These are phyloP conservation scores for Adoxophyes honmai DNA, from an alignment of 1,140 invertebrate genomes.

Conservation along the genomic window DNA sequence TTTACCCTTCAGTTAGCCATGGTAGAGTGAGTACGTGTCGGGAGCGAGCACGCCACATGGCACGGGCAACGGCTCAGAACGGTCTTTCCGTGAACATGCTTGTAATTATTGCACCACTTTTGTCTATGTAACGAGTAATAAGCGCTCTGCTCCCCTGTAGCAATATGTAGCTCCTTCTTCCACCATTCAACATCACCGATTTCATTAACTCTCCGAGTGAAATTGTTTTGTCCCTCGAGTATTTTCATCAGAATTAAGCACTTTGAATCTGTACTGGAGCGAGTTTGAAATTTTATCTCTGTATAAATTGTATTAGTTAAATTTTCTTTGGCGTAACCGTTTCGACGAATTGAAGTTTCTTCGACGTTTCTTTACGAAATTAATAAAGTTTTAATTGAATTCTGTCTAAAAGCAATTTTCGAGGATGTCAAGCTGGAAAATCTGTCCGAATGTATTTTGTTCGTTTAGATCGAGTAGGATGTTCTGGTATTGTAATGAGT, in stretches of 20 bases:
- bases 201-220: background rate
- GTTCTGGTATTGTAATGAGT: slow-evolving; percentile 7
- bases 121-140: too few species aligned
- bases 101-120: slow-evolving; percentile 57
- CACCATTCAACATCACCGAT: background rate
- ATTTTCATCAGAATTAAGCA: slow-evolving; percentile 4
- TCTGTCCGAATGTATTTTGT: slow-evolving; percentile 22
- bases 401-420: slow-evolving; percentile 55
- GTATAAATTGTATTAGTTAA: slow-evolving; percentile 60
- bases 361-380: slow-evolving; percentile 64
- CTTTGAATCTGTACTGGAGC: slow-evolving; percentile 17
- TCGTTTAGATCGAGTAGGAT: background rate
- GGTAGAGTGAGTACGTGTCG: slow-evolving; percentile 28
- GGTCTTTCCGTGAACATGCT: slow-evolving; percentile 24
- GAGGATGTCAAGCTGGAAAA: slow-evolving; percentile 39
- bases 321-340: slow-evolving; percentile 58
- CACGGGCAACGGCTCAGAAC: too few species aligned
- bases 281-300: slow-evolving; percentile 35
- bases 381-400: slow-evolving; percentile 76
- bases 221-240: slow-evolving; percentile 8
- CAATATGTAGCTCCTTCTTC: background rate
- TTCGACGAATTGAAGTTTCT: slow-evolving; percentile 50
- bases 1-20: slow-evolving; percentile 21
- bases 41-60: slow-evolving; percentile 29
- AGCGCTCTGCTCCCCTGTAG: slow-evolving; percentile 39